These are phyloP conservation scores for Drosophila burlai DNA, from an alignment of 1,140 invertebrate species.

Conservation along the genomic window DNA sequence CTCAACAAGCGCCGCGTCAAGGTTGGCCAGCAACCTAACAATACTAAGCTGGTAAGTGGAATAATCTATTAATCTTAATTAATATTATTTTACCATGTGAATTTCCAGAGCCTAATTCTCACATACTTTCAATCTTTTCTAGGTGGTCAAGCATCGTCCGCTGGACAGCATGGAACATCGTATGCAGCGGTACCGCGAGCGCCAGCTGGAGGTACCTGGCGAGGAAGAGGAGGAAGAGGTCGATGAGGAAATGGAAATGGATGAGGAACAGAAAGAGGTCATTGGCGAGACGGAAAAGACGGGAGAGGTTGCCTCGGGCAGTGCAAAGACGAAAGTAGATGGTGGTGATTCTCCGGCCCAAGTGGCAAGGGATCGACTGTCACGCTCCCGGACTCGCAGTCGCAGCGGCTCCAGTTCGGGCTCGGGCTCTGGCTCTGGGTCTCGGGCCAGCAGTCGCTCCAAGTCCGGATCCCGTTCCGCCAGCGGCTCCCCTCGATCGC, in stretches of 20 bases:
- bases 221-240: constrained; percentile 92
- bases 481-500: constrained; percentile 78
- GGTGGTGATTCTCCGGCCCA: constrained; percentile 84
- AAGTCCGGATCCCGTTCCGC: constrained; percentile 82
- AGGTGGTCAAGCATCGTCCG: constrained; percentile 94
- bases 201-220: constrained; percentile 94
- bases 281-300: constrained; percentile 78
- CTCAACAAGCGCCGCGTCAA: constrained; percentile 95
- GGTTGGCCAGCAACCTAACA: constrained; percentile 88
- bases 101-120: too few species aligned
- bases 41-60: constrained; percentile 87
- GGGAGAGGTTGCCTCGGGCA: constrained; percentile 46
- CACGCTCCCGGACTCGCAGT: constrained; percentile 76
- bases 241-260: constrained; percentile 89
- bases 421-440: constrained; percentile 84
- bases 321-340: constrained; percentile 67
- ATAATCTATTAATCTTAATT: not conserved
- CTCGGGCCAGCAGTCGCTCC: constrained; percentile 70
- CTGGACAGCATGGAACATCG: constrained; percentile 94
- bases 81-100: not conserved
- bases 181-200: constrained; percentile 94
- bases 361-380: constrained; percentile 76
- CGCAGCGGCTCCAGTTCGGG: constrained; percentile 64
- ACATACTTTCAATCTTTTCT: not conserved
- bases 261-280: constrained; percentile 87